Evolutionary conservation across 2,113 vertebrate species (phyloP), one percentile per base, ranked within the genome.

Genomic region (Phoenicopterus ruber): DNA sequence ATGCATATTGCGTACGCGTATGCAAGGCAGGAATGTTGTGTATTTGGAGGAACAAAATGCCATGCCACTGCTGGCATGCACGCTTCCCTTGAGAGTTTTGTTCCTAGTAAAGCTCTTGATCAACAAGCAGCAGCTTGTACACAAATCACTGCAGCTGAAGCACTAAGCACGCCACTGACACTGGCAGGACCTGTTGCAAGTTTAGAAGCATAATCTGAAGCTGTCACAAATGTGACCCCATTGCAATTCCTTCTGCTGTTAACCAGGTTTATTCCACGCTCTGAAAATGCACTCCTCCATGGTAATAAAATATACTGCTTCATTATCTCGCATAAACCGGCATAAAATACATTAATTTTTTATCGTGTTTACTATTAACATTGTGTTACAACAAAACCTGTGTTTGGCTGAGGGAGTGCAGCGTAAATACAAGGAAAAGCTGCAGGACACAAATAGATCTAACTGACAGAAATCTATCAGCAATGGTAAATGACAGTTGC

Each of bases 21-120:
- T 10, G 38, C 40, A 59, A 55, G 67, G 32, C 40, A 66, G 36
- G 17, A 54, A 25, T 17, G 7, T 1, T 38, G 25, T 34, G 25
- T 50, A 34, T 44, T 5, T 10, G 65, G 38, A 90, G 22, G 18
- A 54, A 31, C 25, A 55, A 82, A 88, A 69, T 26, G 38, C 52
- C 8, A 1, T 8, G 42, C 15, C 7, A 22, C 9, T 49, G 2
- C 46, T 7, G 20, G 15, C 47, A 32, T 0, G 1, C 38, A 50
- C 29, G 2, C 22, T 74, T 84, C 70, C 42, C 55, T 52, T 5
- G 21, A 4, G 55, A 78, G 20, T 36, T 59, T 57, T 67, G 26
- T 21, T 72, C 24, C 57, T 31, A 10, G n/a, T 10, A 85, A 87
- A 93, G 61, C 57, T 78, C 32, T 59, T 58, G 73, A 44, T 66